phyloP scores from a whole-genome alignment of 2,113 vertebrate species.

The Sylvietta virens region DNA sequence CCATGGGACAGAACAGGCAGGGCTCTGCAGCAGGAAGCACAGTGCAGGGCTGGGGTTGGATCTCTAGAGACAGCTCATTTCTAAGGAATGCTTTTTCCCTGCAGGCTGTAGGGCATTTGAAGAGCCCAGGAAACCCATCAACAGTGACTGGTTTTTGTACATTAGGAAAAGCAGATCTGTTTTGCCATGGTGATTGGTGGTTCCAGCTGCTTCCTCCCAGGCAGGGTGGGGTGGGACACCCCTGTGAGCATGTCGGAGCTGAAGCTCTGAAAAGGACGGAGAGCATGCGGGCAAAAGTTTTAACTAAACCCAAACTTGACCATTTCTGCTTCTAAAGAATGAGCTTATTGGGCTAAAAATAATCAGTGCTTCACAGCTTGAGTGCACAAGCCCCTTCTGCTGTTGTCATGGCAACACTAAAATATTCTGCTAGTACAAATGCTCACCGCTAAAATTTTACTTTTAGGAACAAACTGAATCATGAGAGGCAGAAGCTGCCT shows the following conservation, averaged over 20 bases:
- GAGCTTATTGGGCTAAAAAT: slow-evolving; percentile 67
- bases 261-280: neutral
- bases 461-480: slow-evolving; percentile 29
- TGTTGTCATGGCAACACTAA: slow-evolving; percentile 66
- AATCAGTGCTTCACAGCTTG: slow-evolving; percentile 55
- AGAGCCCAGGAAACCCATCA: neutral
- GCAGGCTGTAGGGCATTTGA: neutral
- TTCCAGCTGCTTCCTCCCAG: neutral
- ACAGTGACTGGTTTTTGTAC: neutral
- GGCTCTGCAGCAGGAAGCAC: neutral
- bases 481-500: neutral
- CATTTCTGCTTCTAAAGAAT: slow-evolving; percentile 21
- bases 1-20: neutral
- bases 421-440: slow-evolving; percentile 60
- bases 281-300: neutral
- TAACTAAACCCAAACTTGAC: slow-evolving; percentile 26
- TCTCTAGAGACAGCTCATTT: neutral
- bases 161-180: neutral
- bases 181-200: neutral
- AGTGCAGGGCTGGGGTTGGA: neutral
- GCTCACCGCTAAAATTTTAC: slow-evolving; percentile 25
- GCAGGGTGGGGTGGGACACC: neutral
- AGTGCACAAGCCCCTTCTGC: slow-evolving; percentile 35
- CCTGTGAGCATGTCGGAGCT: neutral
- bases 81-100: neutral